Evolutionary conservation across 2,113 vertebrate species (phyloP).

Genomic region (Percopsis transmontana): DNA sequence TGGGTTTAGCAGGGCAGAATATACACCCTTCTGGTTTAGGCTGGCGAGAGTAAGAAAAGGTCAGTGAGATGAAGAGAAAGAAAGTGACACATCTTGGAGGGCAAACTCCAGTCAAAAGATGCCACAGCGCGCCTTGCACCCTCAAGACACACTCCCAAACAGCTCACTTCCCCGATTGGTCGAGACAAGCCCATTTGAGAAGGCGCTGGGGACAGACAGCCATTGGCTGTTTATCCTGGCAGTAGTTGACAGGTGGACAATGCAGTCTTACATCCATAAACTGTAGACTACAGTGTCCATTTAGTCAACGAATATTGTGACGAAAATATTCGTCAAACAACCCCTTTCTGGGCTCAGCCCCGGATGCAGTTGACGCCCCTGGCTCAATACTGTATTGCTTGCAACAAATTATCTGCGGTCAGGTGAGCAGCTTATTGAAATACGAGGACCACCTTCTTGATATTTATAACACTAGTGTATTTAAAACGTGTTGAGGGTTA

Average conservation of each 20-base stretch:
- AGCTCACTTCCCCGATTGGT: conserved; percentile 40
- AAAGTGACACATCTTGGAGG: conserved; percentile 34
- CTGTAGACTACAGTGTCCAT: not conserved
- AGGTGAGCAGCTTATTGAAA: too few species aligned
- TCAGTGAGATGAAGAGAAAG: conserved; percentile 32
- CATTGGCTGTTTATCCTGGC: conserved; percentile 43
- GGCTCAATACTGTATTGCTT: too few species aligned
- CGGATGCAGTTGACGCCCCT: too few species aligned
- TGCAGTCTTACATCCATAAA: conserved; percentile 28
- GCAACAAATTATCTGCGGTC: too few species aligned
- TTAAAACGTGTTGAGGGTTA: too few species aligned
- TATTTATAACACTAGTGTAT: too few species aligned
- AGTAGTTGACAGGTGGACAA: conserved; percentile 29
- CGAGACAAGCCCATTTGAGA: conserved; percentile 31
- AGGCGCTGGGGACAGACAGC: conserved; percentile 4
- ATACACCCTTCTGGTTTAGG: conserved; percentile 9
- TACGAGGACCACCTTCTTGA: too few species aligned
- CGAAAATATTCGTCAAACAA: too few species aligned
- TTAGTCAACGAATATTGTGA: too few species aligned
- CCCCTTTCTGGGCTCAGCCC: too few species aligned
- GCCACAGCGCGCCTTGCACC: conserved; percentile 1
- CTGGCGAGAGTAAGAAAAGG: conserved; percentile 43
- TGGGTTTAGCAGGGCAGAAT: conserved; percentile 32
- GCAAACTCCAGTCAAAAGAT: conserved; percentile 24
- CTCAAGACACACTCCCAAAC: conserved; percentile 38